Conservation (phyloP, 2,113 vertebrate genomes). For the Mesembrinibis cayennensis region DNA sequence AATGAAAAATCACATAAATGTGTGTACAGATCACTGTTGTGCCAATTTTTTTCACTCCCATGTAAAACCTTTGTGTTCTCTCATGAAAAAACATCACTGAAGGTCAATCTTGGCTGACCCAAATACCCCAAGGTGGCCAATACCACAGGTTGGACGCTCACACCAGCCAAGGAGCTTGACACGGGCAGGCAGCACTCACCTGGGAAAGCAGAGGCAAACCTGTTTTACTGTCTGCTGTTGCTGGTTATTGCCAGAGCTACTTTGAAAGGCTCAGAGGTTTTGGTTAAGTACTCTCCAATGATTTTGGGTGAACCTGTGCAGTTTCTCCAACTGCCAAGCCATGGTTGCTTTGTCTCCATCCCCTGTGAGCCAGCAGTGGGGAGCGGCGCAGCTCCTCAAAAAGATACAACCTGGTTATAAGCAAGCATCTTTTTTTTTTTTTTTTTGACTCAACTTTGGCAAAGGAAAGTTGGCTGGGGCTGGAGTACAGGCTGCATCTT, state of each 20-base stretch:
- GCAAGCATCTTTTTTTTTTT: not conserved
- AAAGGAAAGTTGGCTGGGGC: not conserved
- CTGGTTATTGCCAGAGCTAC: not conserved
- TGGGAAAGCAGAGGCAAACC: not conserved
- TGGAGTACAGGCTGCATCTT: not conserved
- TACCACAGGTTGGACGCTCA: not conserved
- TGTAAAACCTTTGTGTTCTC: not conserved
- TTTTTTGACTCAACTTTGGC: not conserved
- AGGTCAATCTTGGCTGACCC: not conserved
- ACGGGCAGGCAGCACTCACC: fast-evolving
- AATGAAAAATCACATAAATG: not conserved
- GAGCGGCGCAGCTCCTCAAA: fast-evolving
- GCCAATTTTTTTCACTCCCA: not conserved
- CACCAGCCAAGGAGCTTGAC: not conserved
- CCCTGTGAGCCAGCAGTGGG: not conserved
- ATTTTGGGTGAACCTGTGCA: not conserved
- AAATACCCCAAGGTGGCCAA: not conserved
- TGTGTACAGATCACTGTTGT: not conserved
- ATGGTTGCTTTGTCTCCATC: not conserved
- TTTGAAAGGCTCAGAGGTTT: not conserved
- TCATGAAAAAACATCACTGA: not conserved
- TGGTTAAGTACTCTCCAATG: not conserved
- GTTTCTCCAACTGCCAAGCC: not conserved
- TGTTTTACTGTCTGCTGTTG: not conserved
- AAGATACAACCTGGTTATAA: not conserved